Evolutionary conservation across 2,888 invertebrate genomes (phyloP).

Genomic region (Watsonalla binaria): DNA sequence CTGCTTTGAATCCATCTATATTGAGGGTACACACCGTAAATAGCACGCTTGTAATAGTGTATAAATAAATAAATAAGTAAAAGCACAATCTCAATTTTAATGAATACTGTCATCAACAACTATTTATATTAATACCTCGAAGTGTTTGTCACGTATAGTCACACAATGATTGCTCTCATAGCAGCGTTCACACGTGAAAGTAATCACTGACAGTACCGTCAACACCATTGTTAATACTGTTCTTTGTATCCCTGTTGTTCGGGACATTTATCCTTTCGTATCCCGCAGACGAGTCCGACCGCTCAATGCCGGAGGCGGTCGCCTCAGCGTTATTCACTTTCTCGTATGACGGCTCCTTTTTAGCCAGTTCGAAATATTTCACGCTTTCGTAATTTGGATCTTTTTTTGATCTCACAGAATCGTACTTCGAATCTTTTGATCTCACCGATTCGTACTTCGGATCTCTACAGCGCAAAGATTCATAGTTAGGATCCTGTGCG

Average conservation of each 20-base stretch:
- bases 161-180: slow-evolving; percentile 15
- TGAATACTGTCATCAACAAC: slow-evolving; percentile 37
- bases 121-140: slow-evolving; percentile 38
- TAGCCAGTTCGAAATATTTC: slow-evolving; percentile 81
- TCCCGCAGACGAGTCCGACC: slow-evolving; percentile 64
- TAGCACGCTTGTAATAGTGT: slow-evolving; percentile 33
- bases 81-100: slow-evolving; percentile 56
- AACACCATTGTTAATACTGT: slow-evolving; percentile 64
- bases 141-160: slow-evolving; percentile 18
- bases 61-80: slow-evolving; percentile 49
- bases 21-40: slow-evolving; percentile 55
- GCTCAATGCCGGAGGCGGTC: slow-evolving; percentile 37
- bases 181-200: slow-evolving; percentile 60
- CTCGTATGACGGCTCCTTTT: slow-evolving; percentile 84
- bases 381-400: slow-evolving; percentile 92
- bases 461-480: slow-evolving; percentile 80
- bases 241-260: slow-evolving; percentile 48
- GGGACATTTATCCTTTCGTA: slow-evolving; percentile 66
- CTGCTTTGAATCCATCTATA: slow-evolving; percentile 42
- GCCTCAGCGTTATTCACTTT: slow-evolving; percentile 67
- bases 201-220: slow-evolving; percentile 67
- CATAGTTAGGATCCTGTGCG: slow-evolving; percentile 82
- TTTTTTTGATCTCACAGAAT: slow-evolving; percentile 79
- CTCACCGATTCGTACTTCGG: slow-evolving; percentile 78
- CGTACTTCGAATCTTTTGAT: slow-evolving; percentile 84